phyloP scores from a whole-genome alignment of 2,797 vertebrate species.

The Pangasius djambal region DNA sequence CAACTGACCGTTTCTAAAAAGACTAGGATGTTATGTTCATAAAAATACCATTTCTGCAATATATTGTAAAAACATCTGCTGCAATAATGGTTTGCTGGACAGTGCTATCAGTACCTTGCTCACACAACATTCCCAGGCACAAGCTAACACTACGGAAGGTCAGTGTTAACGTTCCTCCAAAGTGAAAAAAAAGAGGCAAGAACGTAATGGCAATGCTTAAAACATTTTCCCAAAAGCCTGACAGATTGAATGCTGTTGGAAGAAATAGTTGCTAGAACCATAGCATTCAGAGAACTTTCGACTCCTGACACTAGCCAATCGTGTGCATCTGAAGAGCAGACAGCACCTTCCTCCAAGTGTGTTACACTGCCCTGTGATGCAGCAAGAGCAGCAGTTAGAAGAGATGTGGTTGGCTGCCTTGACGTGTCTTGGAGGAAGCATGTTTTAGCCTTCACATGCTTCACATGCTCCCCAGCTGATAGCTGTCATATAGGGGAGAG shows the following conservation, averaged over 20 bases:
- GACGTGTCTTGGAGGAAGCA: not conserved
- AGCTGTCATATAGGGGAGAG: not conserved
- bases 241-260: not conserved
- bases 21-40: not conserved
- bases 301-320: not conserved
- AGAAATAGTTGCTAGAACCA: not conserved
- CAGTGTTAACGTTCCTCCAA: not conserved
- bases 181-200: not conserved
- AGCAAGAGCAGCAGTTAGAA: slow-evolving; percentile 6
- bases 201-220: not conserved
- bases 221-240: not conserved
- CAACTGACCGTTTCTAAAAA: not conserved
- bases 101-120: not conserved
- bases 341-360: not conserved
- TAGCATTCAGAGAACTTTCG: not conserved
- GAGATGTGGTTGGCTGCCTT: too few relatives aligned
- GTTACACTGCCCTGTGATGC: not conserved
- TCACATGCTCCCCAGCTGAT: not conserved
- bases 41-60: not conserved
- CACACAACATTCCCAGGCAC: not conserved
- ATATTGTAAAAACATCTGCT: not conserved
- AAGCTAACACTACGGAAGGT: not conserved
- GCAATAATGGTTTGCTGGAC: not conserved
- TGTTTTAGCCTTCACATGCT: not conserved
- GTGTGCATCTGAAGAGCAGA: not conserved